phyloP scores from a whole-genome alignment of 2,888 invertebrate species.

The Sinodicranocentrus sp. region DNA sequence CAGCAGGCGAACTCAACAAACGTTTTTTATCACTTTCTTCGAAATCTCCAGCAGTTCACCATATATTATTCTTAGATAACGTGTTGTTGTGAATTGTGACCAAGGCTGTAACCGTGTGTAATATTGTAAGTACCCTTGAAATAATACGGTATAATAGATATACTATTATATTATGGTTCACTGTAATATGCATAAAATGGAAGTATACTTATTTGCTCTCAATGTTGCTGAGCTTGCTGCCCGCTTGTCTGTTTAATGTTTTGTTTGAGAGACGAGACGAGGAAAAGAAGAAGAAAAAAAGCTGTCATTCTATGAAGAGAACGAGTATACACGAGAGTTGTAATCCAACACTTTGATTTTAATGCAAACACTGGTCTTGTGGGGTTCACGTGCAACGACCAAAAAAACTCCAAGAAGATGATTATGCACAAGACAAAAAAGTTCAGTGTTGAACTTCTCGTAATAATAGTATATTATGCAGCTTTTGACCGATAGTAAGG shows the following conservation, averaged over 20 bases:
- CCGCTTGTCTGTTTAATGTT: conserved; percentile 45
- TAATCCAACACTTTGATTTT: conserved; percentile 45
- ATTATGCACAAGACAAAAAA: conserved; percentile 22
- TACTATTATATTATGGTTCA: not conserved
- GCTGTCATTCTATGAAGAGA: not conserved
- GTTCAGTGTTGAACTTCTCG: not conserved
- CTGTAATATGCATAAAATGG: conserved; percentile 1
- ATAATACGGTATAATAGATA: not conserved
- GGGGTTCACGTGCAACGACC: conserved; percentile 45
- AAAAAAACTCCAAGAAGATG: conserved; percentile 17
- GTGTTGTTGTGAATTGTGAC: conserved; percentile 25
- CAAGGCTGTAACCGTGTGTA: conserved; percentile 8
- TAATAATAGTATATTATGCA: conserved; percentile 14
- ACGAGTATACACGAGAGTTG: not conserved
- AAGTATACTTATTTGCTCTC: not conserved
- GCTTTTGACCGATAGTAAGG: conserved; percentile 4
- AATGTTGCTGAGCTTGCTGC: conserved; percentile 17
- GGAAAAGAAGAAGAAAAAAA: conserved; percentile 2
- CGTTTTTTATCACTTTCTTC: conserved; percentile 29
- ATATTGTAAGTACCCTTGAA: conserved; percentile 6
- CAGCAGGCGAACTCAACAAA: not conserved
- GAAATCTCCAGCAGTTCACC: conserved; percentile 11
- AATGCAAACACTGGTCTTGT: conserved; percentile 52
- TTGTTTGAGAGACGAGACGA: not conserved
- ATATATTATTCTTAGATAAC: conserved; percentile 27